Evolutionary conservation across 2,797 vertebrate species (phyloP), one percentile per base, ranked within the genome.

Genomic region (Anguilla marmorata): DNA sequence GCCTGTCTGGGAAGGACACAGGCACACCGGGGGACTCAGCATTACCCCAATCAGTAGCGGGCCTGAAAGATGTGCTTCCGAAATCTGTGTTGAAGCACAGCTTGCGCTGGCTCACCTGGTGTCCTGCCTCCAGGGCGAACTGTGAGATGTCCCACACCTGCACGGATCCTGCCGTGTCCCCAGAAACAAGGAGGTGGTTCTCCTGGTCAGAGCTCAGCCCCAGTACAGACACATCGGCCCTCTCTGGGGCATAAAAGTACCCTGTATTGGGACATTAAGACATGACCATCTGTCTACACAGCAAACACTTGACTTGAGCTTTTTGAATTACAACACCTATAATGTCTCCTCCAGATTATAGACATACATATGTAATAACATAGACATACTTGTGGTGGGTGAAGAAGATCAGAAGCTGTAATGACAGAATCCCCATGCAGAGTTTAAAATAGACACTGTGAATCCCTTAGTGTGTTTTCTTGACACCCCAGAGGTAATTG

Each of bases 71-170:
- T 50, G 21, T 72, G 58, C 60, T 80, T 24, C 60, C 14, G 60
- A 60, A 66, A 84, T 27, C 14, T 41, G 56, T 33, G 3, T 41
- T 85, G 8, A n/a, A 16, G 7, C 2, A 1, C 58, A 30, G 8
- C 24, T 69, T 3, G 1, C 27, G 2, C 12, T 27, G 11, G n/a
- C 60, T 90, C 86, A 95, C 93, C 86, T 91, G n/a, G 0, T 90
- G 86, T 69, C 86, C 88, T 41, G 90, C 16, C 8, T 89, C 63
- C 33, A 95, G 85, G 5, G 90, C 93, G 56, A 92, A 94, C 9
- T 88, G 69, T 74, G 91, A 92, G 89, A 96, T 93, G 87, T 95
- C 94, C 94, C 95, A 96, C 69, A 95, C 86, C n/a, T 94, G 93
- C 88, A 95, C 89, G 63, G 85, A 89, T n/a, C 94, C 95, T 0